Percentiles rank a stretch among this genome's conserved stretches.
Evolutionary conservation across 2,888 invertebrate species (phyloP).

Genomic region (Steromphala cineraria): DNA sequence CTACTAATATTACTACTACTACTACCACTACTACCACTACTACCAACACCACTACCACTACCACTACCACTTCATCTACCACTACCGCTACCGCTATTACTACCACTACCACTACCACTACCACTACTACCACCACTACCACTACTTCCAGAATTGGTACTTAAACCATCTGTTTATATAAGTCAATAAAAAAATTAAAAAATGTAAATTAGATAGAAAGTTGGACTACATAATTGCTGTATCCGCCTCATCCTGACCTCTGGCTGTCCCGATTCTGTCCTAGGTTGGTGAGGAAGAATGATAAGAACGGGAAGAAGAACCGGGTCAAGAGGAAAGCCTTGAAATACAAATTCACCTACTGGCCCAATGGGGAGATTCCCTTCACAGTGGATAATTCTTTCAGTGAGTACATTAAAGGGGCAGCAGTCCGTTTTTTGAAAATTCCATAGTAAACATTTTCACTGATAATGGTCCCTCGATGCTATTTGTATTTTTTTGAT

Average conservation of each 20-base stretch:
- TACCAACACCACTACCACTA: neutral
- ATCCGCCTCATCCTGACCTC: neutral
- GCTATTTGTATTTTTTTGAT: too few relatives aligned
- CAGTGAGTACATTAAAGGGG: neutral
- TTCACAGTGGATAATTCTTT: neutral
- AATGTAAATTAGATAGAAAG: too few relatives aligned
- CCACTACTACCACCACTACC: neutral
- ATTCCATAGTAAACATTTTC: too few relatives aligned
- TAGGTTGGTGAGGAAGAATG: neutral
- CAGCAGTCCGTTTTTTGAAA: too few relatives aligned
- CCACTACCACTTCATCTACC: neutral
- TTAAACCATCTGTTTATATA: neutral
- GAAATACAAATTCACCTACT: neutral
- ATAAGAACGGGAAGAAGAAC: neutral
- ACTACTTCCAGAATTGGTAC: neutral
- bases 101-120: neutral
- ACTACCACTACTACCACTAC: neutral
- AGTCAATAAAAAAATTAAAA: neutral
- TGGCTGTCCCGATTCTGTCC: too few relatives aligned
- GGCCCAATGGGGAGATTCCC: constrained; percentile 3
- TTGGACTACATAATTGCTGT: neutral
- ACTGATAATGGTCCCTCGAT: too few relatives aligned
- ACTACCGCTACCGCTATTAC: neutral
- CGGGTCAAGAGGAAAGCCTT: constrained; percentile 6
- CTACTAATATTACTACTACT: neutral